These are phyloP conservation scores for Plectrocnemia conspersa DNA, from an alignment of 1,140 invertebrate species.

Conservation along the genomic window DNA sequence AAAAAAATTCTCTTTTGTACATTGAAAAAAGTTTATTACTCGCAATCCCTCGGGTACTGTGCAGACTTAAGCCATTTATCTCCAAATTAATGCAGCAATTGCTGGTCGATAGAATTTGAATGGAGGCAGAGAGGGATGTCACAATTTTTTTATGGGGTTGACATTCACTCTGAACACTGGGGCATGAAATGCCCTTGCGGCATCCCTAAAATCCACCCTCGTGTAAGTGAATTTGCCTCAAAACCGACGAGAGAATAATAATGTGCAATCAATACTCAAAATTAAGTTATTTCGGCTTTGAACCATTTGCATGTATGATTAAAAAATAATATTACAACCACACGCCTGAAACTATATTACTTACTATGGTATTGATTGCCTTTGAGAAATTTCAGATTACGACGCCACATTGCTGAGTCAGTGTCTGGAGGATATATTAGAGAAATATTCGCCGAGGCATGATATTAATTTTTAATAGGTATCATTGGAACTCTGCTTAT, in stretches of 20 bases:
- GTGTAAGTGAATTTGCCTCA: slow-evolving; percentile 7
- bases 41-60: slow-evolving; percentile 7
- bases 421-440: too few relatives aligned
- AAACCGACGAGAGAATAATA: too few relatives aligned
- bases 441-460: background rate
- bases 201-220: background rate
- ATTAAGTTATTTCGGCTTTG: too few relatives aligned
- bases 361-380: slow-evolving; percentile 1
- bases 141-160: background rate
- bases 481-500: background rate
- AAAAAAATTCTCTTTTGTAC: too few relatives aligned
- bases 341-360: too few relatives aligned
- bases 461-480: slow-evolving; percentile 19
- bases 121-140: slow-evolving; percentile 24
- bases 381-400: too few relatives aligned
- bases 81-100: slow-evolving; percentile 30
- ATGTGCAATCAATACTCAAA: too few relatives aligned
- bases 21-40: too few relatives aligned
- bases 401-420: too few relatives aligned
- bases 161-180: background rate
- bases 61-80: slow-evolving; percentile 30
- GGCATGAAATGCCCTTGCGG: background rate
- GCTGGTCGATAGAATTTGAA: slow-evolving; percentile 33
- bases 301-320: too few relatives aligned
- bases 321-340: too few relatives aligned